Base-by-base conservation (phyloP, 2,113 vertebrate genomes). In the Anguilla rostrata region DNA sequence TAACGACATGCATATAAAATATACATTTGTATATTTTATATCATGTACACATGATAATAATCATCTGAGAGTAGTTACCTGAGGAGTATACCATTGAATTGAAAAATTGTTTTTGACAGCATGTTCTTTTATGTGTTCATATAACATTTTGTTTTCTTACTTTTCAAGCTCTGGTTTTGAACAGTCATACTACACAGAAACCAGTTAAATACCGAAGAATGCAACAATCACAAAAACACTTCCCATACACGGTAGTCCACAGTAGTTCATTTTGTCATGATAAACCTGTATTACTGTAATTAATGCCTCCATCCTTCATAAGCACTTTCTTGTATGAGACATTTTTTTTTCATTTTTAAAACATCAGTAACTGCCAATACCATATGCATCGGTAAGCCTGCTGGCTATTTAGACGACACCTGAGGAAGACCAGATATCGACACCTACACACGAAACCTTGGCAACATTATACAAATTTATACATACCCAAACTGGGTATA, bases 121-220 rank as follows among this genome's bases (percentile, higher is more conserved):
- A 53, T 14, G 8, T 11, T 12, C 49, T 53, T 53, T 53, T 11
- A 53, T 53, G 49, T 53, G 49, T 53, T 53, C 49, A 53, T 53
- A 53, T 53, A 53, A 9, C 49, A 53, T 53, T 53, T 83, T 34
- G 1, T 34, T 46, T n/a, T 34, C 3, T 2, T 41, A 46, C 46
- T 83, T 22, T 83, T 49, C 43, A 46, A 56, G 82, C 11, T 53
- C 82, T 11, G 18, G 82, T 83, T 83, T 83, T 83, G 6, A 66
- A 26, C 60, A 53, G 49, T 53, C 2, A 53, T 14, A 53, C 49
- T 53, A 26, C 26, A 56, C 14, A 49, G 40, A 43, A 41, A 46
- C 18, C 16, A 46, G 39, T 20, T n/a, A 83, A 15, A 46, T 26
- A 20, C 16, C 41, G 29, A 43, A 43, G 26, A n/a, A 83, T 6